Conservation (phyloP, 1,140 invertebrate genomes). For the Hestina assimilis region DNA sequence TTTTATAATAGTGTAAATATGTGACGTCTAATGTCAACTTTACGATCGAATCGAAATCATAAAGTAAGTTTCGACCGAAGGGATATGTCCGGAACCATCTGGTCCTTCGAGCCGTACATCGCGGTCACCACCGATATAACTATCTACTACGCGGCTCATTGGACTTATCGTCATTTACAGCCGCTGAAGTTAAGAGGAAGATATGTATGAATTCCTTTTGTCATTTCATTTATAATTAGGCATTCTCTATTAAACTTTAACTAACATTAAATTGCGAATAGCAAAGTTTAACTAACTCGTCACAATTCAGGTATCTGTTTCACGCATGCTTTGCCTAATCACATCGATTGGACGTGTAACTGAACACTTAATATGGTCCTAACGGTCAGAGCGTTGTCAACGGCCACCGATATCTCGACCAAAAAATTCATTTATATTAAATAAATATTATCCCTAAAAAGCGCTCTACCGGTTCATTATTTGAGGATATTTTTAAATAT, state of each 20-base stretch:
- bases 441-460: slow-evolving; percentile 44
- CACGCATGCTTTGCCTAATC: slow-evolving; percentile 74
- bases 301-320: slow-evolving; percentile 58
- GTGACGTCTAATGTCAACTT: slow-evolving; percentile 55
- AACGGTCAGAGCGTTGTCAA: slow-evolving; percentile 42
- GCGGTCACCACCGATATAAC: too few relatives aligned
- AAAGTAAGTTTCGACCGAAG: slow-evolving; percentile 34
- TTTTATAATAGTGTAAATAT: slow-evolving; percentile 76
- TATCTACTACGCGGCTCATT: too few relatives aligned
- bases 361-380: slow-evolving; percentile 76
- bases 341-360: slow-evolving; percentile 73
- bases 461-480: slow-evolving; percentile 29
- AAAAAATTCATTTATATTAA: slow-evolving; percentile 39
- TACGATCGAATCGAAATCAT: slow-evolving; percentile 27
- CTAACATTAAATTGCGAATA: slow-evolving; percentile 23
- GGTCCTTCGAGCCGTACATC: not conserved
- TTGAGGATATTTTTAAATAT: slow-evolving; percentile 49
- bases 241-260: slow-evolving; percentile 20
- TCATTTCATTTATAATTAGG: slow-evolving; percentile 19
- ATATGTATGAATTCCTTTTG: slow-evolving; percentile 31
- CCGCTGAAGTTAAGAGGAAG: slow-evolving; percentile 15
- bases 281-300: slow-evolving; percentile 33
- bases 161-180: too few relatives aligned
- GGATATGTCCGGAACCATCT: slow-evolving; percentile 40
- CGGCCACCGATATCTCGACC: slow-evolving; percentile 40